Conservation (phyloP, 2,888 invertebrate genomes). For the Epsilonema sp. region DNA sequence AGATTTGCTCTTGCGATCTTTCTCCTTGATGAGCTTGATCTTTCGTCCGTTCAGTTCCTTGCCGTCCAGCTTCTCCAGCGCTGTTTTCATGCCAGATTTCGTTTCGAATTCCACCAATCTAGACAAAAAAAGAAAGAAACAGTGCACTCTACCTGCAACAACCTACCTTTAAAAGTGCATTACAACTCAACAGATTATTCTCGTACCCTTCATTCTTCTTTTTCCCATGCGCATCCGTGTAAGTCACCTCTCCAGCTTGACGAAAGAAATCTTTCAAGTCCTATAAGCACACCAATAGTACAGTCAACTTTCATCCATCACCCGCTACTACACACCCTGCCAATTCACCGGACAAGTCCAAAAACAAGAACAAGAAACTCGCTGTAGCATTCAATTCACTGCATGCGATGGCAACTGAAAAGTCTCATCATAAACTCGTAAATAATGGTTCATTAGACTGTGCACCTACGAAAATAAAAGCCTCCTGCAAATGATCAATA, state of each 20-base stretch:
- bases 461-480: too few relatives aligned
- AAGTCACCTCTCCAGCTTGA: conserved; percentile 92
- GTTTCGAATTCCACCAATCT: conserved; percentile 92
- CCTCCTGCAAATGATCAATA: too few relatives aligned
- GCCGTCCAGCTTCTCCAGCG: conserved; percentile 80
- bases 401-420: too few relatives aligned
- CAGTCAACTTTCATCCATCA: too few relatives aligned
- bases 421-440: too few relatives aligned
- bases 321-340: too few relatives aligned
- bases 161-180: neutral
- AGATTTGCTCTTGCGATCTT: neutral
- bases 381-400: too few relatives aligned
- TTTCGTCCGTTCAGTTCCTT: conserved; percentile 83
- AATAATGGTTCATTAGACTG: too few relatives aligned
- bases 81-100: conserved; percentile 79
- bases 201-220: conserved; percentile 47
- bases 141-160: neutral
- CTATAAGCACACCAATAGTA: too few relatives aligned
- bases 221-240: conserved; percentile 86
- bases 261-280: conserved; percentile 98
- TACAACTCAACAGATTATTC: neutral
- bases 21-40: conserved; percentile 60
- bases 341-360: too few relatives aligned
- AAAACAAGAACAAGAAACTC: too few relatives aligned
- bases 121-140: too few relatives aligned